Percentiles rank a stretch among this genome's conserved stretches.
Conservation (phyloP, 2,888 invertebrate genomes). For the Keiferia lycopersicella region DNA sequence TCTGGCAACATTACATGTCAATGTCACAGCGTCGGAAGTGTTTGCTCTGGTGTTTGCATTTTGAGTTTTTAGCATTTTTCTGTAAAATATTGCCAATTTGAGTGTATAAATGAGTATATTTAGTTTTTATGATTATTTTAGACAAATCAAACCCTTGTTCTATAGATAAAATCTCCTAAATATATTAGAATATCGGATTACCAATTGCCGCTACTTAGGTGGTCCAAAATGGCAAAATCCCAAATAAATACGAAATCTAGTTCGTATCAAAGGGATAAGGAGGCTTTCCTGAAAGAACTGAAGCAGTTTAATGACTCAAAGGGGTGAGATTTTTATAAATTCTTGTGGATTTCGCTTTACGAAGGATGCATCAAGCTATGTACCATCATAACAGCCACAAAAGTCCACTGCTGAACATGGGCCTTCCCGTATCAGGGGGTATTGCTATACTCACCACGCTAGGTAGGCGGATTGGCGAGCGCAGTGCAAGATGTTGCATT, state of each 20-base stretch:
- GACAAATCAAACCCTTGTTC: not conserved
- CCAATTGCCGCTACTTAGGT: not conserved
- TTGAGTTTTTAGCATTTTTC: slow-evolving; percentile 17
- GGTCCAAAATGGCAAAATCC: slow-evolving; percentile 69
- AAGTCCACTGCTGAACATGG: too few species aligned
- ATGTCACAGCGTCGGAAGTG: slow-evolving; percentile 34
- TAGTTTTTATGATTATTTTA: not conserved
- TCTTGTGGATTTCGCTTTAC: not conserved
- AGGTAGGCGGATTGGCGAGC: too few species aligned
- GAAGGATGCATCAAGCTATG: not conserved
- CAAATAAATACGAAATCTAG: slow-evolving; percentile 81
- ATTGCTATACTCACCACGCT: too few species aligned
- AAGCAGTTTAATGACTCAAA: slow-evolving; percentile 94
- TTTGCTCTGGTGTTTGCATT: slow-evolving; percentile 26
- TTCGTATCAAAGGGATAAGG: slow-evolving; percentile 89
- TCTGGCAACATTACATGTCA: not conserved
- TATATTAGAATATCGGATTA: not conserved
- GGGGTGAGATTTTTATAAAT: slow-evolving; percentile 84
- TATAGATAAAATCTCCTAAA: not conserved
- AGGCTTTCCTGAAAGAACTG: slow-evolving; percentile 91
- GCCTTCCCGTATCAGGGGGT: too few species aligned
- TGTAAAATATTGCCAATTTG: not conserved
- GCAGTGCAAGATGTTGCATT: too few species aligned
- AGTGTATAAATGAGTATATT: not conserved
- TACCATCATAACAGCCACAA: too few species aligned